Evolutionary conservation across 1,140 invertebrate species (phyloP).

Genomic region (Bacillus rossius): DNA sequence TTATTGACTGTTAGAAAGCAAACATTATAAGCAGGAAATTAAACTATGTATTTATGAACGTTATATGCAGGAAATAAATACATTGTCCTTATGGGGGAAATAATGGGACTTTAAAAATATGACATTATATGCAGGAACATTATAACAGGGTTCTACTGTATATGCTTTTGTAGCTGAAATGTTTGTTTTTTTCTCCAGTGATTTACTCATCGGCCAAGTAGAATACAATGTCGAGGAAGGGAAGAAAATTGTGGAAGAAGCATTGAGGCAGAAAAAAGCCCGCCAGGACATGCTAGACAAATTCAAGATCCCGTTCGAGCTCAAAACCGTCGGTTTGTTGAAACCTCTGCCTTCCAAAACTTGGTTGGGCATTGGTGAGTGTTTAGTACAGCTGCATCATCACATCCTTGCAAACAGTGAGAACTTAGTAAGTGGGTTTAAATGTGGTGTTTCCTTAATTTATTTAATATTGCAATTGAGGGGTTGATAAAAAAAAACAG

Average conservation of each 20-base stretch:
- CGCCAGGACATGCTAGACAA: slow-evolving; percentile 51
- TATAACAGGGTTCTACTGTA: slow-evolving; percentile 1
- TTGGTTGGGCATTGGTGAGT: slow-evolving; percentile 62
- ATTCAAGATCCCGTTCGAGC: slow-evolving; percentile 45
- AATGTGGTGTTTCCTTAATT: too few species aligned
- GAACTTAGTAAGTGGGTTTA: slow-evolving; percentile 29
- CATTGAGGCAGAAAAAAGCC: slow-evolving; percentile 50
- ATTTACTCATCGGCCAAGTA: not conserved
- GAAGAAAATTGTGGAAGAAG: slow-evolving; percentile 56
- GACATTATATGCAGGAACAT: too few species aligned
- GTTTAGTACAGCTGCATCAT: slow-evolving; percentile 59
- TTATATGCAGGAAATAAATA: too few species aligned
- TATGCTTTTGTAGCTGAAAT: not conserved
- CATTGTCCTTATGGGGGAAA: too few species aligned
- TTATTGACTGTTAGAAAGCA: too few species aligned
- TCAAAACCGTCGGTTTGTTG: slow-evolving; percentile 53
- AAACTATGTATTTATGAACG: too few species aligned
- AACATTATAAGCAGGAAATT: too few species aligned
- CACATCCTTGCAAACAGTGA: slow-evolving; percentile 43
- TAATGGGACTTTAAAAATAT: too few species aligned
- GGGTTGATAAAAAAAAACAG: too few species aligned
- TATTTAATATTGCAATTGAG: too few species aligned
- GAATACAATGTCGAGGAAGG: slow-evolving; percentile 52
- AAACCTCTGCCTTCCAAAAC: slow-evolving; percentile 52
- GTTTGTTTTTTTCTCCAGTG: not conserved